Base-by-base conservation (phyloP, 2,888 invertebrate genomes). In the Tolmerus cingulatus region DNA sequence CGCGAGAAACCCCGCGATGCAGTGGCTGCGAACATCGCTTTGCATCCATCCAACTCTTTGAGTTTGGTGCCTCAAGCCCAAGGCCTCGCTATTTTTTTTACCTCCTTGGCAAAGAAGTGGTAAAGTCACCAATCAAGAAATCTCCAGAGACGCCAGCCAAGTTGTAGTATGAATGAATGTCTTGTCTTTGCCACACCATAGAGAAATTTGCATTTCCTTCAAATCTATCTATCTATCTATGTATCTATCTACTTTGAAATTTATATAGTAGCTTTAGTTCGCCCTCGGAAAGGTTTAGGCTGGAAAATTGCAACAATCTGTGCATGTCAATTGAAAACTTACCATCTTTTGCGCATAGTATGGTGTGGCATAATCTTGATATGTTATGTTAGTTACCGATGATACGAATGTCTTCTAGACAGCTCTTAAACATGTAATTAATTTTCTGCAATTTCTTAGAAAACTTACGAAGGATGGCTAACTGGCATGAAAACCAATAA, bases 191-290 rank as follows among this genome's bases (percentile, higher is more conserved):
- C 55, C 81, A 81, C 81, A 81, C 81, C 51, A 34, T 34, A 51
- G 81, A 55, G 81, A 81, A 81, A 81, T 81, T 81, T 51, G 81
- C 81, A 81, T 81, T 81, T 81, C 81, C 81, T 81, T 46, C 55
- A 81, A 51, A 81, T 51, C 81, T 81, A 81, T 81, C 81, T 78
- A 46, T 46, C 12, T 40, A 34, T 46, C 43, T 46, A 4, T 12
- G 16, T 2, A 2, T n/a, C 12, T 43, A 43, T n/a, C 9, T 14
- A 12, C 2, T 4, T 12, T 40, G 12, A 40, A 12, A 40, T 2
- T 14, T 46, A 46, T 46, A 46, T 46, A 46, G 43, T 46, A 46
- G 37, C 37, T 51, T 23, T 81, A 46, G 34, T 27, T 81, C 81
- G 81, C 78, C 78, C 78, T 78, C 76, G 76, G 76, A 55, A 81